Conservation (phyloP, 1,140 invertebrate species). For the Sarcophaga bullata region DNA sequence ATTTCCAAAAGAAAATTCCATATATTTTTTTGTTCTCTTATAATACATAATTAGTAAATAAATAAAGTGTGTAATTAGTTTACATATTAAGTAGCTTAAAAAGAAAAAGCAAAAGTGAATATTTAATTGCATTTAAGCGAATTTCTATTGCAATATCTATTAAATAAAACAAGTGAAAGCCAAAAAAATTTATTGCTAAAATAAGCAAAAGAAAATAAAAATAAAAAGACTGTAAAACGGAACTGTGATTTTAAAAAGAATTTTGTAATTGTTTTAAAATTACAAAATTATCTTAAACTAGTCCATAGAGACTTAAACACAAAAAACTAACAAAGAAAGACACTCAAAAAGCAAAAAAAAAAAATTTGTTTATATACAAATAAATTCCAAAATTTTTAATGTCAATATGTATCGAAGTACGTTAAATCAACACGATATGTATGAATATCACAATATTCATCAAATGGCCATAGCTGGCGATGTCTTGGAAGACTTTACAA, state of each 20-base stretch:
- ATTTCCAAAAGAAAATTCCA: neutral
- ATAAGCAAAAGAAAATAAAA: slow-evolving; percentile 10
- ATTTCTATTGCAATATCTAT: neutral
- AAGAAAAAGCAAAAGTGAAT: neutral
- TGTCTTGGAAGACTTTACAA: slow-evolving; percentile 73
- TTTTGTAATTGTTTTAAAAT: slow-evolving; percentile 35
- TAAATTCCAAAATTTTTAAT: slow-evolving; percentile 2
- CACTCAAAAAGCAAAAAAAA: neutral
- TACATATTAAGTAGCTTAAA: neutral
- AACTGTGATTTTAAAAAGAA: slow-evolving; percentile 39
- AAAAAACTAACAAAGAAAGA: neutral
- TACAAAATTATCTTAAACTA: neutral
- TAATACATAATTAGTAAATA: neutral
- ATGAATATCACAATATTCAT: slow-evolving; percentile 62
- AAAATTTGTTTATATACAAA: no score
- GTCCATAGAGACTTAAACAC: neutral
- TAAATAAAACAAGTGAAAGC: slow-evolving; percentile 1
- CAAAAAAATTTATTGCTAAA: neutral
- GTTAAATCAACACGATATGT: slow-evolving; percentile 53
- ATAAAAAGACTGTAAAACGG: slow-evolving; percentile 13
- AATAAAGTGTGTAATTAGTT: neutral
- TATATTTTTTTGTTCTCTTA: neutral
- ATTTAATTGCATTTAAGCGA: neutral
- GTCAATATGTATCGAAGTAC: slow-evolving; percentile 57
- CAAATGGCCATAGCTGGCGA: slow-evolving; percentile 68